Evolutionary conservation across 1,140 invertebrate genomes (phyloP), one percentile per base, ranked within the genome.

Genomic region (Lucilia cuprina): DNA sequence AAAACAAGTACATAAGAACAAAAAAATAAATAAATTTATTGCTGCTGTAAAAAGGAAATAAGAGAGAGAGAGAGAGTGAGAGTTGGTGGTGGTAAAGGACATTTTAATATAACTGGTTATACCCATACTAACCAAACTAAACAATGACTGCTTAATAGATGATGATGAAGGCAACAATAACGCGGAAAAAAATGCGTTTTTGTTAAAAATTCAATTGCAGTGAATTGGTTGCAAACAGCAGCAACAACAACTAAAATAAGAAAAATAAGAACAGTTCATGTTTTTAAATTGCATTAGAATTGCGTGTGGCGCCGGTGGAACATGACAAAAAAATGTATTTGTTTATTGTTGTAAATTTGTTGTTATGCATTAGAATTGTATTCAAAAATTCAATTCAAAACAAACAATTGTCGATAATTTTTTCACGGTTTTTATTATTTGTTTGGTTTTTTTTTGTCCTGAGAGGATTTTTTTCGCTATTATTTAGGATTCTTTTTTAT

Each of bases 351-450:
- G 47, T 41, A n/a, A 17, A 65, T 65, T 25, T 70, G 19, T 70
- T 70, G 65, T 1, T 12, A 70, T 21, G 65, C 65, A 70, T 70
- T 70, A 70, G 65, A 12, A 12, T 21, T 70, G 41, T 12, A 49
- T 49, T 80, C 41, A 47, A 41, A 41, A 80, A 80, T 80, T 80
- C 5, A 80, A 80, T 80, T 80, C 41, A 50, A 70, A 49, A n/a
- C 77, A 80, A 80, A 80, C 77, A 80, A 80, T 80, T 80, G 77
- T 12, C 77, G 47, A 80, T 80, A 80, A 80, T 80, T 80, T 78
- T 78, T 80, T 80, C 77, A 49, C 77, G 77, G 19, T 80, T 80
- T 17, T 80, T 78, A 19, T 78, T 78, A 19, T 78, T n/a, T n/a
- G n/a, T 9, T 10, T 75, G 34, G 34, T 8, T 5, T 41, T 41